These are phyloP conservation scores for Leptothorax acervorum DNA, from an alignment of 2,888 invertebrate genomes.

Conservation along the genomic window DNA sequence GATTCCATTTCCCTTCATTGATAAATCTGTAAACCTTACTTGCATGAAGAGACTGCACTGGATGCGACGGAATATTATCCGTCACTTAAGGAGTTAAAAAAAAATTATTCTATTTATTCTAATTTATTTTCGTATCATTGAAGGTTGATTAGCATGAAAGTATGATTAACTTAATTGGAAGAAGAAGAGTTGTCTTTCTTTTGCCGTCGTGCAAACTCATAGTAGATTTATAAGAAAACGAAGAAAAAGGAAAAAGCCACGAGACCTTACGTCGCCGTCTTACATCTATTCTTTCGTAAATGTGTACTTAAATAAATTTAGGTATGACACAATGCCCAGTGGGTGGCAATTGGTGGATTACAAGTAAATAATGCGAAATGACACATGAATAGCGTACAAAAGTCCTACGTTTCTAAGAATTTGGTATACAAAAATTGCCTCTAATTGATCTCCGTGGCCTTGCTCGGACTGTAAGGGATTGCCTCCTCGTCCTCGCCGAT, in stretches of 20 bases:
- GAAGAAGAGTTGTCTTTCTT: not conserved
- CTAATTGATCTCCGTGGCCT: slow-evolving; percentile 80
- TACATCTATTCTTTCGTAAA: slow-evolving; percentile 20
- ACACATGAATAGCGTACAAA: slow-evolving; percentile 31
- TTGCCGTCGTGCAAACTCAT: not conserved
- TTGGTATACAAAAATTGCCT: slow-evolving; percentile 4
- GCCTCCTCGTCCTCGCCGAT: slow-evolving; percentile 80
- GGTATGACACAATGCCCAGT: not conserved
- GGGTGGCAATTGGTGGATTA: slow-evolving; percentile 36
- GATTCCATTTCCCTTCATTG: not conserved
- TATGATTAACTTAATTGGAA: not conserved
- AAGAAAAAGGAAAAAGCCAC: not conserved
- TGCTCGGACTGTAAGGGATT: slow-evolving; percentile 64
- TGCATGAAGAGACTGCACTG: not conserved
- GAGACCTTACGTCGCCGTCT: not conserved
- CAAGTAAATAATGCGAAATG: slow-evolving; percentile 38
- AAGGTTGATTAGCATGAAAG: not conserved
- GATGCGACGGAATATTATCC: not conserved
- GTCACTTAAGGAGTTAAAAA: not conserved
- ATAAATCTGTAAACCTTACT: not conserved
- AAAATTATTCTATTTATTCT: not conserved
- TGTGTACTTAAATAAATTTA: slow-evolving; percentile 37
- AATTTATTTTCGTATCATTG: not conserved
- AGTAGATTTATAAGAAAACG: not conserved
- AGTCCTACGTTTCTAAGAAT: not conserved